Evolutionary conservation across 2,888 invertebrate genomes (phyloP).

Genomic region (Andrena hattorfiana): DNA sequence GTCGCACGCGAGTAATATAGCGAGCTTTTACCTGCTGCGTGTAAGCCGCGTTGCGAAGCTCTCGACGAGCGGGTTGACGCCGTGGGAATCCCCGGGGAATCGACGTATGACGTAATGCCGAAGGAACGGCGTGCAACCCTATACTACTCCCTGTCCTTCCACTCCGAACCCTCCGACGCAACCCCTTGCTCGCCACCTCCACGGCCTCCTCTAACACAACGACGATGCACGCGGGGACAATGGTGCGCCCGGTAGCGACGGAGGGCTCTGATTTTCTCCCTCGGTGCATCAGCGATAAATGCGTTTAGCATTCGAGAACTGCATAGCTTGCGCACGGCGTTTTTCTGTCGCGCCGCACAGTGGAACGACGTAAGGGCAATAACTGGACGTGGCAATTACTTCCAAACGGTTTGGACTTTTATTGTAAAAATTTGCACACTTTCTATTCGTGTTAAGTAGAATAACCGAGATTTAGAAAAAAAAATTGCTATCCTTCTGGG

Average conservation of each 20-base stretch:
- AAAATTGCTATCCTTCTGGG: too few species aligned
- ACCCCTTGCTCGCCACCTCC: conserved; percentile 65
- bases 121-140: conserved; percentile 72
- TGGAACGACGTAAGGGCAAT: too few species aligned
- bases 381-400: too few species aligned
- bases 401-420: too few species aligned
- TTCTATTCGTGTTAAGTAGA: too few species aligned
- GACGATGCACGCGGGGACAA: conserved; percentile 55
- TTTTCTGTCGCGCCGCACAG: conserved; percentile 11
- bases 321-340: conserved; percentile 48
- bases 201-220: conserved; percentile 53
- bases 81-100: conserved; percentile 79
- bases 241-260: conserved; percentile 35
- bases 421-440: too few species aligned
- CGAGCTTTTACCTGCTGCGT: conserved; percentile 40
- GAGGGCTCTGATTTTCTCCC: conserved; percentile 69
- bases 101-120: conserved; percentile 78
- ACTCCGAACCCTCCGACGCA: conserved; percentile 55
- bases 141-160: conserved; percentile 52
- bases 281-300: conserved; percentile 76
- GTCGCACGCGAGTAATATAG: conserved; percentile 3
- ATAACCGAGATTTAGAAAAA: too few species aligned
- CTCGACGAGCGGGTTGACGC: conserved; percentile 62
- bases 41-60: conserved; percentile 36
- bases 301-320: conserved; percentile 71